phyloP scores from a whole-genome alignment of 2,797 vertebrate genomes.

The Muscicapa striata region DNA sequence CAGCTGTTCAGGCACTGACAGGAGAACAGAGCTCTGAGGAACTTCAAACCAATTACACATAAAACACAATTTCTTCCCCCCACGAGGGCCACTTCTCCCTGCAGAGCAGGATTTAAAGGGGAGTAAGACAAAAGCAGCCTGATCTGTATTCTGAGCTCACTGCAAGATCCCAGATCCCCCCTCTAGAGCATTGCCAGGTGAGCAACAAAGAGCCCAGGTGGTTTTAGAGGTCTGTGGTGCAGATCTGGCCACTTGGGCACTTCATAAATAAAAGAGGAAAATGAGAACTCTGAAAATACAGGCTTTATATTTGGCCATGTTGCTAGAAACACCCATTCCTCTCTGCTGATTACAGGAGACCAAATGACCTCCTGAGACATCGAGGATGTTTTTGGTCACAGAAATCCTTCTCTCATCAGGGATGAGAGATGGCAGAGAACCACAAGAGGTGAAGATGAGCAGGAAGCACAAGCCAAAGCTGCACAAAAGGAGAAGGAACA shows the following conservation, averaged over 20 bases:
- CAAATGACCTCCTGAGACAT: not conserved
- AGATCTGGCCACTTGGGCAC: not conserved
- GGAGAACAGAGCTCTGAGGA: not conserved
- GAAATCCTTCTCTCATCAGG: not conserved
- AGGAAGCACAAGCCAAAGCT: not conserved
- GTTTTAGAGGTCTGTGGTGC: not conserved
- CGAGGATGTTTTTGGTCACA: rapidly evolving
- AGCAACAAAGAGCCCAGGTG: not conserved
- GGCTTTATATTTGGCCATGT: not conserved
- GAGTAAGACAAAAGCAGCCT: not conserved
- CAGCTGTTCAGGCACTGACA: not conserved
- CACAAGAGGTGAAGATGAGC: not conserved
- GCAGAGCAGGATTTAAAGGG: not conserved
- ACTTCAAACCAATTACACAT: not conserved
- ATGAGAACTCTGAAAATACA: not conserved
- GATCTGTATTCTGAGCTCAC: not conserved
- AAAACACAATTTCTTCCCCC: not conserved
- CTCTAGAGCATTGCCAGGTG: not conserved
- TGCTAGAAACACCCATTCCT: not conserved
- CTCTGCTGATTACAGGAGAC: not conserved
- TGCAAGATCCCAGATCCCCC: not conserved
- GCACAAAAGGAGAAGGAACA: not conserved
- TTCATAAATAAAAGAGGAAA: not conserved
- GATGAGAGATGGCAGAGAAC: not conserved
- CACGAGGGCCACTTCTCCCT: not conserved